phyloP scores from a whole-genome alignment of 2,888 invertebrate species.

The Ganaspis brasiliensis region DNA sequence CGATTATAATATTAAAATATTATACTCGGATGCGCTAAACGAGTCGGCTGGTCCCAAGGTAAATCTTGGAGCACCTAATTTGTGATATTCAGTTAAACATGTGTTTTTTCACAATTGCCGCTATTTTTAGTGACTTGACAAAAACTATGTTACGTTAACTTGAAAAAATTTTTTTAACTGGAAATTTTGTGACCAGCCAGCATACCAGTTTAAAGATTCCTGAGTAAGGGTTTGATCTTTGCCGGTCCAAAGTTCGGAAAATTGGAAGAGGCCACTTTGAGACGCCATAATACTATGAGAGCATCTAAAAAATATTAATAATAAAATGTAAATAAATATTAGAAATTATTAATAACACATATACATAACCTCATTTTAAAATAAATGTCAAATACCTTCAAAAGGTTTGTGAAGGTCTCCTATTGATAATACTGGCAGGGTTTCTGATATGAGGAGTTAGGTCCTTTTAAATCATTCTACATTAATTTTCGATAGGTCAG shows the following conservation, averaged over 20 bases:
- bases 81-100: slow-evolving; percentile 28
- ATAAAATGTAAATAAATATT: too few species aligned
- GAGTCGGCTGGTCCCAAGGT: slow-evolving; percentile 26
- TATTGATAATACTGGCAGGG: slow-evolving; percentile 23
- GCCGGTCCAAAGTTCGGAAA: slow-evolving; percentile 20
- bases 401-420: slow-evolving; percentile 20
- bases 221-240: slow-evolving; percentile 34
- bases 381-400: too few species aligned
- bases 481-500: slow-evolving; percentile 19
- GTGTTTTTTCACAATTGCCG: slow-evolving; percentile 39
- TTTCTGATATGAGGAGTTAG: slow-evolving; percentile 40
- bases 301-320: neutral
- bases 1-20: slow-evolving; percentile 42
- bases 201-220: slow-evolving; percentile 40
- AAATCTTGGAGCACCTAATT: slow-evolving; percentile 31
- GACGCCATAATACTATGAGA: slow-evolving; percentile 33
- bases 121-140: slow-evolving; percentile 31
- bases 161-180: slow-evolving; percentile 29
- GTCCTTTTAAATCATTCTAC: slow-evolving; percentile 24
- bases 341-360: too few species aligned
- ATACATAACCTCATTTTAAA: too few species aligned
- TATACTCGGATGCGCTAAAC: slow-evolving; percentile 29
- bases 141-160: slow-evolving; percentile 31
- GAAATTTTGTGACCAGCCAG: slow-evolving; percentile 39
- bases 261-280: slow-evolving; percentile 40